Conservation (phyloP, 2,113 vertebrate species). For the Chaetorhynchus papuensis region DNA sequence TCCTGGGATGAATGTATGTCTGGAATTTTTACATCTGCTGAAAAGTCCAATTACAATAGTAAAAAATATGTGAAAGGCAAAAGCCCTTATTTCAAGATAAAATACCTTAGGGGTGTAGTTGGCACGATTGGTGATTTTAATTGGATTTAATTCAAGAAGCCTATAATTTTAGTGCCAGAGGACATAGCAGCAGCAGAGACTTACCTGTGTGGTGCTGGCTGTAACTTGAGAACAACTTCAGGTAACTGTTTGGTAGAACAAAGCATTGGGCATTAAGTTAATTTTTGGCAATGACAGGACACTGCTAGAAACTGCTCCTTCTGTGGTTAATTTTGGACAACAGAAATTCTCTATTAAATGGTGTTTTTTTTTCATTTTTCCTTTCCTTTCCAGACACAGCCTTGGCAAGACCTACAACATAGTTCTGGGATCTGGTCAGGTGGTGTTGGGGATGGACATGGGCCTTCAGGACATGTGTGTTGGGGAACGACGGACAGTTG, state of each 20-base stretch:
- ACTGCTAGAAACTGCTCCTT: background rate
- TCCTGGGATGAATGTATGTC: background rate
- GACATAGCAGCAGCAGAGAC: background rate
- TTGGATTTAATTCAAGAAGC: background rate
- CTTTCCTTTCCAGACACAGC: slow-evolving; percentile 73
- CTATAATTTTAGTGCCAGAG: background rate
- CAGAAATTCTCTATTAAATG: background rate
- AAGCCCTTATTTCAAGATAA: background rate
- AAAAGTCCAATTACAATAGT: background rate
- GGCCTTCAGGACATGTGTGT: slow-evolving; percentile 93
- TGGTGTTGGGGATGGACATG: slow-evolving; percentile 94
- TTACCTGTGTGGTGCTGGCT: background rate
- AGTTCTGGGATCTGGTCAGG: slow-evolving; percentile 90
- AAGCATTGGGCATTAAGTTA: background rate
- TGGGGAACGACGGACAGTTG: slow-evolving; percentile 83
- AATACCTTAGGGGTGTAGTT: background rate
- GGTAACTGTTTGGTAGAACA: background rate
- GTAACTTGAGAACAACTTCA: background rate
- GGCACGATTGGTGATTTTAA: background rate
- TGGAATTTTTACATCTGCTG: background rate
- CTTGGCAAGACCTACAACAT: slow-evolving; percentile 95
- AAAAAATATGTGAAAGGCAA: background rate
- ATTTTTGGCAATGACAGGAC: background rate
- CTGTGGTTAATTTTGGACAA: background rate
- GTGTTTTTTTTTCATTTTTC: background rate